Conservation (phyloP, 2,888 invertebrate genomes). For the Caenorhabditis sp. region DNA sequence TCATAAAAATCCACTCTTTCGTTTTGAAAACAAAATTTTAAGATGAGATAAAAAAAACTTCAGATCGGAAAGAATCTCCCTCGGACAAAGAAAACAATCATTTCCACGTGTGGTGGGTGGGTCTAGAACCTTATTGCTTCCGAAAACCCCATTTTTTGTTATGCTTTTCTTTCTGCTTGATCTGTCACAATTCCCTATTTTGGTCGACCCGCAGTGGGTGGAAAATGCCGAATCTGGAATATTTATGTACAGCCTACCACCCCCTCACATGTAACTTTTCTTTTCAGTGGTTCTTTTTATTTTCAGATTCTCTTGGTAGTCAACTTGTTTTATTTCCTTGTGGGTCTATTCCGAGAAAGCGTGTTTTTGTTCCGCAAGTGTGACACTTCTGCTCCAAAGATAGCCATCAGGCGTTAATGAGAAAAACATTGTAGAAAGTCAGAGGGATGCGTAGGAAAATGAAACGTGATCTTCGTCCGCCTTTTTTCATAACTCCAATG, state of each 20-base stretch:
- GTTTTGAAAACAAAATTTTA: constrained; percentile 46
- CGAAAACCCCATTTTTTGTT: constrained; percentile 23
- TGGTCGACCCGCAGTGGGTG: constrained; percentile 2
- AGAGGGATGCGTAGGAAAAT: constrained; percentile 15
- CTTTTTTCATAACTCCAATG: background rate
- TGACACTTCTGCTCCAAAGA: constrained; percentile 32
- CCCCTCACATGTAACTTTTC: background rate
- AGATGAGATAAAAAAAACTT: constrained; percentile 40
- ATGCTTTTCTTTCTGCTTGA: constrained; percentile 49
- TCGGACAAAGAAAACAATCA: constrained; percentile 29
- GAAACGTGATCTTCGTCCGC: background rate
- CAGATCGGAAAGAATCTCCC: constrained; percentile 41
- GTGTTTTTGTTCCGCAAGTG: constrained; percentile 39
- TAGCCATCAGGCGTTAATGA: constrained; percentile 44
- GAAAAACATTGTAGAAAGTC: constrained; percentile 17
- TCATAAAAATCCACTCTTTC: constrained; percentile 15
- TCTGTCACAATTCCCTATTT: constrained; percentile 40
- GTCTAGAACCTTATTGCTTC: constrained; percentile 50
- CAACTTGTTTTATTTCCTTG: background rate
- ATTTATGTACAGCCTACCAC: background rate
- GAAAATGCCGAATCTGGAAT: constrained; percentile 11
- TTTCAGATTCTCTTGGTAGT: background rate
- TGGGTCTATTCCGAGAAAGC: background rate
- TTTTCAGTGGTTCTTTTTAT: constrained; percentile 21
- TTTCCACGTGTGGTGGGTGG: constrained; percentile 3